Evolutionary conservation across 2,888 invertebrate species (phyloP).

Genomic region (Eumerus sabulonum): DNA sequence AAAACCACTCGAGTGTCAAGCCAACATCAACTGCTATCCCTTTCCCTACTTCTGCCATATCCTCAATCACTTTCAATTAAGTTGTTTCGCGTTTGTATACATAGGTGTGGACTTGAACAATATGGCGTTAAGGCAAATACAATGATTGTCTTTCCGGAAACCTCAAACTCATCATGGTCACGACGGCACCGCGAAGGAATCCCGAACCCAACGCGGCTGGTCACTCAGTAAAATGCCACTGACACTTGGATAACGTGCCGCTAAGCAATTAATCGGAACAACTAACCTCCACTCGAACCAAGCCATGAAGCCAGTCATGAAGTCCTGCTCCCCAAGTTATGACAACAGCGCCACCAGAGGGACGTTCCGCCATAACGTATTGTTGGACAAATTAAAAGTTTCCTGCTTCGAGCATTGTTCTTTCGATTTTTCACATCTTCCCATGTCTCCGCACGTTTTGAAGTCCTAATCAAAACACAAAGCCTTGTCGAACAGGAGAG

Average conservation of each 20-base stretch:
- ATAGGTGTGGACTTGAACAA: neutral
- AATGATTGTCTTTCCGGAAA: conserved; percentile 1
- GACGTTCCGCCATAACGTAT: too few species aligned
- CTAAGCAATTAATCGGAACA: conserved; percentile 34
- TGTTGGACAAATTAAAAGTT: too few species aligned
- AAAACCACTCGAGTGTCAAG: conserved; percentile 12
- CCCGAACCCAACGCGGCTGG: conserved; percentile 8
- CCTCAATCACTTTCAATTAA: conserved; percentile 46
- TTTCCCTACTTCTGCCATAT: conserved; percentile 22
- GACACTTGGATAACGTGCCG: conserved; percentile 35
- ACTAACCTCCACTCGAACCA: conserved; percentile 4
- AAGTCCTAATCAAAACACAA: too few species aligned
- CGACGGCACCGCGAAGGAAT: conserved; percentile 9
- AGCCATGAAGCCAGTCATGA: too few species aligned
- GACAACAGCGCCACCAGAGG: too few species aligned
- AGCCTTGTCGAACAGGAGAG: too few species aligned
- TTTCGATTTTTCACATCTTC: too few species aligned
- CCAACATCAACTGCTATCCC: neutral
- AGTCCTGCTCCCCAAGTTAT: too few species aligned
- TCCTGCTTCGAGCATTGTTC: too few species aligned
- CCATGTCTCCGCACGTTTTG: too few species aligned
- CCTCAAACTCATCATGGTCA: neutral
- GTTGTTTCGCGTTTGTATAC: conserved; percentile 20
- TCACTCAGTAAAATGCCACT: conserved; percentile 34
- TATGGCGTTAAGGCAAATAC: neutral